Conservation (phyloP, 2,888 invertebrate species). For the Cantharis flavilabris region DNA sequence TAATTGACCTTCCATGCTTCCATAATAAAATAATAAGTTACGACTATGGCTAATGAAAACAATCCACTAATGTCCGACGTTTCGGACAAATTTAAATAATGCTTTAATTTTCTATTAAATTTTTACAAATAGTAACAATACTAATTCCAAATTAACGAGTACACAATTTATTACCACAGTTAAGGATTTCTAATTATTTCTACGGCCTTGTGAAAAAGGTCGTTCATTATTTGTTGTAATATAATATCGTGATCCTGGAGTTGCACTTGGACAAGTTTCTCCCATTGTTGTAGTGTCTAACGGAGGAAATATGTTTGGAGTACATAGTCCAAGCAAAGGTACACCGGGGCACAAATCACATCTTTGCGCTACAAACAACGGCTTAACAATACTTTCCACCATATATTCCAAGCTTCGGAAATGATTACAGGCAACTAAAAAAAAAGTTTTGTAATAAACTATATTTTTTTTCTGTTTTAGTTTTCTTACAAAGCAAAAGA, state of each 20-base stretch:
- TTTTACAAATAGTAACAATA: not conserved
- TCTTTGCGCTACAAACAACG: not conserved
- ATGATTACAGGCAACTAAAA: constrained; percentile 4
- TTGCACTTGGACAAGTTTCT: not conserved
- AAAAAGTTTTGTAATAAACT: not conserved
- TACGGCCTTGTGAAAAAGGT: not conserved
- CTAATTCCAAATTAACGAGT: not conserved
- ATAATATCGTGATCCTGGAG: not conserved
- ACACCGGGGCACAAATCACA: constrained; percentile 2
- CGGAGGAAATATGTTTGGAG: not conserved
- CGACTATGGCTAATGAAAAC: too few species aligned
- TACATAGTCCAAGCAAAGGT: not conserved
- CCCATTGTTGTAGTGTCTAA: not conserved
- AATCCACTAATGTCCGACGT: too few species aligned
- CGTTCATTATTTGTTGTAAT: not conserved
- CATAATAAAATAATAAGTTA: too few species aligned
- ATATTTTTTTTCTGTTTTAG: not conserved
- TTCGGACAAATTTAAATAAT: too few species aligned
- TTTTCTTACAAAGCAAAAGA: not conserved
- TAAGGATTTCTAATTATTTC: not conserved
- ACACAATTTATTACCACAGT: not conserved
- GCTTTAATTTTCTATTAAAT: not conserved
- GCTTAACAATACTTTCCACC: not conserved
- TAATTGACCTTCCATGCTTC: too few species aligned
- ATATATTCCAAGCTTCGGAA: not conserved